Base-by-base conservation (phyloP, 1,140 invertebrate species). In the Penaeus vannamei region DNA sequence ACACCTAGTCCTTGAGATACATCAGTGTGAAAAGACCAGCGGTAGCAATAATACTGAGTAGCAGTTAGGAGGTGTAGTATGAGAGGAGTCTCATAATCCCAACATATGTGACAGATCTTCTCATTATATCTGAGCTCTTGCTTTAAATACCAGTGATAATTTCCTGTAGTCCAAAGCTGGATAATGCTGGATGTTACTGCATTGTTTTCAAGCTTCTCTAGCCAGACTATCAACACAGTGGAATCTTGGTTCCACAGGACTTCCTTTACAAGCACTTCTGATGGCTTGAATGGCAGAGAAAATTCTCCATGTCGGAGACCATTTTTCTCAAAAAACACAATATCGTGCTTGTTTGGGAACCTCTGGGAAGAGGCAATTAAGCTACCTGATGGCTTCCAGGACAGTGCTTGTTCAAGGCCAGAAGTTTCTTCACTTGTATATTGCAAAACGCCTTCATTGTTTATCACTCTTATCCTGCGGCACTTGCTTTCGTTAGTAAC, bases 81-180 rank as follows among this genome's bases (percentile, higher is more conserved):
- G 17, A 85, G 22, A 32, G 95, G 92, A 20, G 95, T 94, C 92
- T 95, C 94, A 93, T 96, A 95, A 85, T 92, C 91, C 81, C 91
- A 64, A 64, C 89, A 92, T 90, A 93, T 93, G 20, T 95, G 94
- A 89, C 86, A 92, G 90, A 95, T 96, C 82, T 93, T 93, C 92
- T 95, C 92, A 62, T 95, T 93, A 96, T 96, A 19, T 90, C 87
- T 7, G 96, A 91, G 92, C 80, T 93, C 95, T 92, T 98, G 96
- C 92, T 98, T 98, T 22, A 96, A 92, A 93, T 98, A 98, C 97
- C 97, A 98, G 92, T 98, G 96, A 92, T 97, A 98, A 94, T 98
- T 98, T 36, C 95, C 95, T 79, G 95, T 94, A 12, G 96, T 97
- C 94, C 96, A 98, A 1, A 98, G 92, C 91, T 97, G 95, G 61